Evolutionary conservation across 2,113 vertebrate species (phyloP), one percentile per base, ranked within the genome.

Genomic region (Sula dactylatra): DNA sequence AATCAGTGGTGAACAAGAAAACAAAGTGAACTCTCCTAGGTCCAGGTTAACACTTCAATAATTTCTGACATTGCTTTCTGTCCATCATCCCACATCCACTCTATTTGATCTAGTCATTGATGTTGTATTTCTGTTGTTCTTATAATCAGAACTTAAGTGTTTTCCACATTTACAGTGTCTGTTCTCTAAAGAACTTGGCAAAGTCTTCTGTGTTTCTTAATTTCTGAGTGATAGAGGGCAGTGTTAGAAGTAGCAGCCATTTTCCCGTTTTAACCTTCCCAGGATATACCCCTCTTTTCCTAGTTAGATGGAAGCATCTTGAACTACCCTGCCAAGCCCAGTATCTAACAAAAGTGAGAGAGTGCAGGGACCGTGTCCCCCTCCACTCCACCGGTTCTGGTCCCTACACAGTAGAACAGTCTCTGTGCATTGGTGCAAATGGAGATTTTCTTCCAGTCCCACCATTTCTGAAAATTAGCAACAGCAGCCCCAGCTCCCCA

Each of bases 321-420:
- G 9, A 82, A 38, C 27, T 36, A 81, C 16, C 9, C 42, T 74
- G 72, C 42, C 72, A 89, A 91, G 44, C 3, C 27, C 50, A 36
- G 16, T 7, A 58, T 4, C 9, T 5, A 71, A 58, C 8, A 78
- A 74, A 81, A 93, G 16, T 5, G 15, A 77, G 20, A 56, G 64
- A n/a, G 14, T 32, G 5, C 1, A 5, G 24, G 61, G 13, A 58
- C 21, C 1, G 9, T 8, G 3, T 13, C 61, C 36, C 50, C 13
- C 76, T 56, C 32, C 64, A 47, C 21, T 42, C 21, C 32, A n/a
- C 36, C 27, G 34, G 59, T 49, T 73, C 56, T 56, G 31, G 44
- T 69, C 24, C 11, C 19, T 52, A 40, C 34, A 49, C 1, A 67
- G 32, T 2, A 50, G 38, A 86, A 62, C 8, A 14, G n/a, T 27